Evolutionary conservation across 2,113 vertebrate species (phyloP).

Genomic region (Echinops telfairi): DNA sequence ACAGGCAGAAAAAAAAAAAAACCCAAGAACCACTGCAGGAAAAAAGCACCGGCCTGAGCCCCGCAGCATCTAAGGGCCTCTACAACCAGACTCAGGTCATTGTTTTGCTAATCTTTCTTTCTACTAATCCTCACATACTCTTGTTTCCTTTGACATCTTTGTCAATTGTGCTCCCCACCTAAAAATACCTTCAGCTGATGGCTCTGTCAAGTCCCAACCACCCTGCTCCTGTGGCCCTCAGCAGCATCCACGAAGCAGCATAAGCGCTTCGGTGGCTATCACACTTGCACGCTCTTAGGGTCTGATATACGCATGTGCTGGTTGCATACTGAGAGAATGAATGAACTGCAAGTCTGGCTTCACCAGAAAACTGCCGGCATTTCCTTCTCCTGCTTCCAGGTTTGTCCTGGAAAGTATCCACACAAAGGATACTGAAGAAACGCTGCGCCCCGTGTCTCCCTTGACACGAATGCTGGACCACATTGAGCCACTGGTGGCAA

Average conservation of each 20-base stretch:
- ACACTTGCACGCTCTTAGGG: neutral
- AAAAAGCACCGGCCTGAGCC: neutral
- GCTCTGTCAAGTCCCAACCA: conserved; percentile 10
- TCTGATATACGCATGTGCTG: rapidly evolving
- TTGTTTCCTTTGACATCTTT: conserved; percentile 29
- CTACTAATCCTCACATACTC: conserved; percentile 15
- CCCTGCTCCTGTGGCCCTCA: neutral
- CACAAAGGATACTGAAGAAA: neutral
- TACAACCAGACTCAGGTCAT: neutral
- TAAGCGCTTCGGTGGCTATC: neutral
- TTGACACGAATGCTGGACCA: neutral
- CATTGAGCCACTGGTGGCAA: neutral
- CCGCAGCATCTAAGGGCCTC: neutral
- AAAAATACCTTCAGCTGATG: conserved; percentile 48
- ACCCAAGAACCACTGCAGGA: neutral
- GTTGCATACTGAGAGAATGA: neutral
- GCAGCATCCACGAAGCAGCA: neutral
- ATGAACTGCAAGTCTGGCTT: neutral
- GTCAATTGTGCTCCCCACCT: neutral
- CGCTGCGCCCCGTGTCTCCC: neutral
- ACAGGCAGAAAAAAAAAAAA: conserved; percentile 44
- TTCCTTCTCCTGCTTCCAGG: neutral
- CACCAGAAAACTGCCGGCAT: neutral
- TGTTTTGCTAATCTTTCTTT: conserved; percentile 32
- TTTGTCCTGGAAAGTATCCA: neutral